A percentile compares a stretch with the other conserved stretches of the same genome.
phyloP scores from a whole-genome alignment of 2,113 vertebrate genomes.

The Choloepus hoffmanni region DNA sequence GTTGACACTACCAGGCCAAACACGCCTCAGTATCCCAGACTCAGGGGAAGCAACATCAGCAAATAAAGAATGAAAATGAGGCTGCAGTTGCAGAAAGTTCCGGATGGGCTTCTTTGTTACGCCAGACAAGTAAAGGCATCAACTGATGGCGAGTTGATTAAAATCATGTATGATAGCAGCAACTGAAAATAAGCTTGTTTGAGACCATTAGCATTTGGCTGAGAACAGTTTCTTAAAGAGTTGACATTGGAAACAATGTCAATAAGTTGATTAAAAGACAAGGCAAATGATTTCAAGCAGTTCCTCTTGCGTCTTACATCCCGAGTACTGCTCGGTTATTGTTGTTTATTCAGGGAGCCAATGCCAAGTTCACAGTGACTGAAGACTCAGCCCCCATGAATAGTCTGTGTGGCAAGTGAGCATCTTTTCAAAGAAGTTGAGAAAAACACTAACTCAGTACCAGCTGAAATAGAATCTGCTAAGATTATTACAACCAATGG shows the following conservation, averaged over 20 bases:
- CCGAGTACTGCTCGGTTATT: background rate
- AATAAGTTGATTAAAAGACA: background rate
- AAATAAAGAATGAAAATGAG: background rate
- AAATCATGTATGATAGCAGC: background rate
- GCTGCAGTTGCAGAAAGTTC: background rate
- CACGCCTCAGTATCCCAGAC: background rate
- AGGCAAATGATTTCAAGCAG: background rate
- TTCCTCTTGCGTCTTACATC: background rate
- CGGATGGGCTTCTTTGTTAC: background rate
- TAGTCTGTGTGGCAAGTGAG: accelerated
- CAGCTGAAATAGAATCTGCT: no score
- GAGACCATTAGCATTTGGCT: background rate
- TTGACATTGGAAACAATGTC: no score
- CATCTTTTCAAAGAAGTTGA: background rate
- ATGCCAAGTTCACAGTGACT: no score
- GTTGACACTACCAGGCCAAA: background rate
- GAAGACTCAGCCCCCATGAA: no score
- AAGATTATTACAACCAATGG: background rate
- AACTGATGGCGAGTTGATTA: background rate
- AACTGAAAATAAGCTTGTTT: background rate
- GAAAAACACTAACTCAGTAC: background rate
- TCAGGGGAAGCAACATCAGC: background rate
- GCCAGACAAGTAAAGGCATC: background rate
- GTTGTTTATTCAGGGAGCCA: no score
- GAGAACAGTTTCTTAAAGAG: background rate